Conservation (phyloP, 2,888 invertebrate genomes). For the Ophonus ardosiacus region DNA sequence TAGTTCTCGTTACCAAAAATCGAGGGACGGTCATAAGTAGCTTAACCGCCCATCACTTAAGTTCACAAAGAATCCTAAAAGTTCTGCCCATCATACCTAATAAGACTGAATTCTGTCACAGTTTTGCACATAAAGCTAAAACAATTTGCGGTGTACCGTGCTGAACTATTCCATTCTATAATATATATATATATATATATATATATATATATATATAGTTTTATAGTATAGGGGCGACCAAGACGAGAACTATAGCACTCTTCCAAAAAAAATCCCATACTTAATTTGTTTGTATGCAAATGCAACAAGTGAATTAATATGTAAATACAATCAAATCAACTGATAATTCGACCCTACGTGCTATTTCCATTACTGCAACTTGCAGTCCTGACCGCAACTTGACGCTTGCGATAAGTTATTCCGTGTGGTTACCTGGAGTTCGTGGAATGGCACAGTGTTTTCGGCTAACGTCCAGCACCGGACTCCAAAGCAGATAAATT, state of each 20-base stretch:
- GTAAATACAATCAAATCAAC: background rate
- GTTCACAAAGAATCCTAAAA: too few relatives aligned
- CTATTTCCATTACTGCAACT: background rate
- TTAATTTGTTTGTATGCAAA: background rate
- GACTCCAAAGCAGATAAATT: background rate
- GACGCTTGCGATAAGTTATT: background rate
- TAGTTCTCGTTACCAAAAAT: too few relatives aligned
- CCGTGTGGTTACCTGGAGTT: background rate
- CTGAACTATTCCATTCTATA: too few relatives aligned
- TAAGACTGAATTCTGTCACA: too few relatives aligned
- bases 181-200: too few relatives aligned
- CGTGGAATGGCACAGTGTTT: background rate
- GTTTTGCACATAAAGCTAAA: too few relatives aligned
- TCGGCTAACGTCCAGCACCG: background rate
- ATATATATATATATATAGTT: too few relatives aligned
- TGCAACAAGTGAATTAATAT: constrained; percentile 10
- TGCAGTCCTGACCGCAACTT: background rate
- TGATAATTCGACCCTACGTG: background rate
- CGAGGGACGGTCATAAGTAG: too few relatives aligned
- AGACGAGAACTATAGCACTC: background rate
- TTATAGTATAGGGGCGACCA: too few relatives aligned
- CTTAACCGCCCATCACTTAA: too few relatives aligned
- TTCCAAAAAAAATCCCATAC: background rate
- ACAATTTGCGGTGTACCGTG: too few relatives aligned
- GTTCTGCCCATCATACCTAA: too few relatives aligned